Conservation (phyloP, 2,888 invertebrate genomes). For the Molorchus minor region DNA sequence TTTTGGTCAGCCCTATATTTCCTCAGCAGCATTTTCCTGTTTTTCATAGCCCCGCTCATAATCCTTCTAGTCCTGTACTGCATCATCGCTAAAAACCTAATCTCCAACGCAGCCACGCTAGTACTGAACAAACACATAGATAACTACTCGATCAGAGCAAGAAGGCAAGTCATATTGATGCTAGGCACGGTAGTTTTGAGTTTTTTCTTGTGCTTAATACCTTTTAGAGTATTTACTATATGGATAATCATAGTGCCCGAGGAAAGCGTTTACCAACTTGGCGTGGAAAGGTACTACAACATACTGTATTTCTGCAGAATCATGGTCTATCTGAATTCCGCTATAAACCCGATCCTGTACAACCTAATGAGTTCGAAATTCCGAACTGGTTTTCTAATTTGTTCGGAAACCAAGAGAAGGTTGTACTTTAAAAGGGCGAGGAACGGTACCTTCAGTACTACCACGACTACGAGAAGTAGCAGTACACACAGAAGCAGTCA, state of each 20-base stretch:
- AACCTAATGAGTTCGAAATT: conserved; percentile 93
- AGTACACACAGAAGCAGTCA: conserved; percentile 56
- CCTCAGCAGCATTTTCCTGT: conserved; percentile 78
- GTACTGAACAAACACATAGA: conserved; percentile 78
- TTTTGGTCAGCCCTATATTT: conserved; percentile 82
- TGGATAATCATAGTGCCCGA: conserved; percentile 83
- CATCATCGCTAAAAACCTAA: conserved; percentile 83
- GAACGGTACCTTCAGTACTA: conserved; percentile 69
- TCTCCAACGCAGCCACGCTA: conserved; percentile 66
- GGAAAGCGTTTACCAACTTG: conserved; percentile 73
- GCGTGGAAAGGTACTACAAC: conserved; percentile 82
- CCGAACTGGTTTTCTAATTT: conserved; percentile 80
- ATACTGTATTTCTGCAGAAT: conserved; percentile 85
- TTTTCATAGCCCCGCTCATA: conserved; percentile 83
- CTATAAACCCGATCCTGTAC: conserved; percentile 90
- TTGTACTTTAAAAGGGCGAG: conserved; percentile 62
- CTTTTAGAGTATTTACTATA: conserved; percentile 82
- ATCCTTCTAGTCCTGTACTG: conserved; percentile 83
- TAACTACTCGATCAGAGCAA: conserved; percentile 75
- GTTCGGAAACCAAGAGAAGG: conserved; percentile 67
- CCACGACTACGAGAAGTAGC: conserved; percentile 60
- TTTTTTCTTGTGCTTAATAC: conserved; percentile 88
- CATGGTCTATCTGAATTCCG: conserved; percentile 89
- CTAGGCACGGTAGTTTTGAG: conserved; percentile 85
- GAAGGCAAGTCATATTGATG: conserved; percentile 87